Evolutionary conservation across 2,113 vertebrate genomes (phyloP).

Genomic region (Sialia sialis): DNA sequence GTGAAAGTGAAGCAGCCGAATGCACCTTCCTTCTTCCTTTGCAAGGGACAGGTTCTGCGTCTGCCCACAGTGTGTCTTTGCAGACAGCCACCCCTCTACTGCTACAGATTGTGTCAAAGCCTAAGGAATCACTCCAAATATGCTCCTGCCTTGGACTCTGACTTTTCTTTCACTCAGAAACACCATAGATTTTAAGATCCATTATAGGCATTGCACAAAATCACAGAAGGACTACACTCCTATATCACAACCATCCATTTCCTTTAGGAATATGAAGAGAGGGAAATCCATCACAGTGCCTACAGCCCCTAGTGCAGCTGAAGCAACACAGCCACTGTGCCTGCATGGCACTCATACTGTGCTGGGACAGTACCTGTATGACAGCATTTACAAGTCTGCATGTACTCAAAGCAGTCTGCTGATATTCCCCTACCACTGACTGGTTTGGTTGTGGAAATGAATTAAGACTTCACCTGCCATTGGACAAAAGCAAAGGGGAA

Average conservation of each 20-base stretch:
- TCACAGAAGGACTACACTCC: neutral
- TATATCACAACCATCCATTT: neutral
- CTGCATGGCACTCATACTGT: fast-evolving
- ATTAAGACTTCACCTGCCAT: neutral
- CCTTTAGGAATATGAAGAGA: neutral
- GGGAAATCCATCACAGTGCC: neutral
- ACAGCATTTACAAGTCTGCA: neutral
- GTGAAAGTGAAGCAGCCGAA: neutral
- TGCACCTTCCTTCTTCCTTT: neutral
- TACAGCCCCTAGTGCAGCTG: neutral
- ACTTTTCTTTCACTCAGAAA: neutral
- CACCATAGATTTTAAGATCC: neutral
- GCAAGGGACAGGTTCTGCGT: neutral
- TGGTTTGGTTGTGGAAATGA: neutral
- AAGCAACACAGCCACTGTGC: neutral
- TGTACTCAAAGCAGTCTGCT: neutral
- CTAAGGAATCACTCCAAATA: neutral
- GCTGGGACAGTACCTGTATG: neutral
- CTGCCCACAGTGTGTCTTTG: neutral
- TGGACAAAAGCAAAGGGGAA: neutral
- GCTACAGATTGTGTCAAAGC: neutral
- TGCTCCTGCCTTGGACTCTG: neutral
- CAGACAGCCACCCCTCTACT: neutral
- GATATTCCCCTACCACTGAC: neutral
- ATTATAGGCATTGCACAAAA: neutral